These are phyloP conservation scores for Condylostylus longicornis DNA, from an alignment of 1,140 invertebrate species.

Conservation along the genomic window DNA sequence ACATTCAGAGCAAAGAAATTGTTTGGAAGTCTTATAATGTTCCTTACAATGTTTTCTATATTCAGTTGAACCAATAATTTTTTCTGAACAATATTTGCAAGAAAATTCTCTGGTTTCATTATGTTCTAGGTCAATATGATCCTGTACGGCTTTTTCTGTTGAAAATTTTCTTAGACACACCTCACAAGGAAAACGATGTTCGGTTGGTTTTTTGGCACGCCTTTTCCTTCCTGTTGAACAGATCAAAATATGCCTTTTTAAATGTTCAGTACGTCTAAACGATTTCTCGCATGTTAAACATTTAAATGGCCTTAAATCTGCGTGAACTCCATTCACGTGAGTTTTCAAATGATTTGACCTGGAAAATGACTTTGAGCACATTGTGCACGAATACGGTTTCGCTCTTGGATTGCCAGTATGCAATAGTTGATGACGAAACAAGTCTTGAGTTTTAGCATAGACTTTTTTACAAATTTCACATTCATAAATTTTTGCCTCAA, in stretches of 20 bases:
- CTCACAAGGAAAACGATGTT: constrained; percentile 35
- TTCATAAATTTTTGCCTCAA: too few relatives aligned
- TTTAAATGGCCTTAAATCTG: constrained; percentile 32
- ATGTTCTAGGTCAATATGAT: constrained; percentile 37
- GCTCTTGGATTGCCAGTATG: constrained; percentile 2
- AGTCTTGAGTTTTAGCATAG: constrained; percentile 20
- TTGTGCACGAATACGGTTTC: background rate
- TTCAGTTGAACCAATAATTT: too few relatives aligned
- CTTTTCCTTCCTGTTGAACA: constrained; percentile 27
- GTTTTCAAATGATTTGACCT: constrained; percentile 24
- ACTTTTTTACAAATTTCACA: constrained; percentile 16
- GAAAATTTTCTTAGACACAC: constrained; percentile 39
- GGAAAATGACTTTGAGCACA: constrained; percentile 13
- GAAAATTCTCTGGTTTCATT: constrained; percentile 33
- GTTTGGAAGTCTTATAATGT: constrained; percentile 31
- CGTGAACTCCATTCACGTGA: constrained; percentile 22
- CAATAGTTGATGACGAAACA: constrained; percentile 17
- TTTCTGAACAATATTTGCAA: too few relatives aligned
- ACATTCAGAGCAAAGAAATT: constrained; percentile 40
- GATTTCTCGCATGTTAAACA: constrained; percentile 35
- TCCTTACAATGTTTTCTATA: constrained; percentile 18
- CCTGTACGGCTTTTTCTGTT: constrained; percentile 37
- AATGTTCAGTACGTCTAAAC: constrained; percentile 34
- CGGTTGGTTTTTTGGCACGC: constrained; percentile 32
- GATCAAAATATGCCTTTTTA: constrained; percentile 34